These are phyloP conservation scores for Sarcophilus harrisii DNA, from an alignment of 2,797 vertebrate genomes.

Conservation along the genomic window DNA sequence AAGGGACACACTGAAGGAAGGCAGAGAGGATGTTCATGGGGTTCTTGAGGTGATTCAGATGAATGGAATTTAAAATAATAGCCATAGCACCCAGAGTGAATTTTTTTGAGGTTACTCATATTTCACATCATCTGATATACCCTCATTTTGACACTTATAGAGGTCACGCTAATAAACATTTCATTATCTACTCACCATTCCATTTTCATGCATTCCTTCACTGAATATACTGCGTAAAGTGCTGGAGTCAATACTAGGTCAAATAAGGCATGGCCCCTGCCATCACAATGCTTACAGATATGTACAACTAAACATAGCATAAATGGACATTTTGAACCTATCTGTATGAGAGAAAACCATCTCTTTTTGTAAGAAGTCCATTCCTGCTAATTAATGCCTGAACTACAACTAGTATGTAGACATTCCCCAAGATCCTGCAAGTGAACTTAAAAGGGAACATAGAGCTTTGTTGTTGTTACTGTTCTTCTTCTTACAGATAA, in stretches of 20 bases:
- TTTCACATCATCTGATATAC: constrained; percentile 18
- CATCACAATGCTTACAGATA: not conserved
- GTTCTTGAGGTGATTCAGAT: not conserved
- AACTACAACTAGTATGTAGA: not conserved
- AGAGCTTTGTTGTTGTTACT: not conserved
- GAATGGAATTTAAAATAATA: constrained; percentile 9
- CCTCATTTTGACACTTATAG: not conserved
- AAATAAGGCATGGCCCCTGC: not conserved
- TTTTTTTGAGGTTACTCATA: constrained; percentile 34
- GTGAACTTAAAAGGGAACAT: not conserved
- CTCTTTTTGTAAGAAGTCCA: not conserved
- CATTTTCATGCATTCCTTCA: not conserved
- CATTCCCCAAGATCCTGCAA: not conserved
- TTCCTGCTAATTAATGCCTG: not conserved
- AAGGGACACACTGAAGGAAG: not conserved
- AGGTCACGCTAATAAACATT: not conserved
- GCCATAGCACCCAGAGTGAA: not conserved
- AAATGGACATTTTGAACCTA: not conserved
- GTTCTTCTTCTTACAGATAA: not conserved
- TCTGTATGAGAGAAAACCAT: not conserved
- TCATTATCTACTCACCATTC: not conserved
- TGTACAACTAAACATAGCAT: not conserved
- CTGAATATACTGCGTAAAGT: not conserved
- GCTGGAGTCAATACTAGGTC: not conserved
- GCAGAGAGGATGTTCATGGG: not conserved